A percentile compares a stretch with the other conserved stretches of the same genome.
Evolutionary conservation across 2,888 invertebrate species (phyloP).

Genomic region (Clitarchus hookeri): DNA sequence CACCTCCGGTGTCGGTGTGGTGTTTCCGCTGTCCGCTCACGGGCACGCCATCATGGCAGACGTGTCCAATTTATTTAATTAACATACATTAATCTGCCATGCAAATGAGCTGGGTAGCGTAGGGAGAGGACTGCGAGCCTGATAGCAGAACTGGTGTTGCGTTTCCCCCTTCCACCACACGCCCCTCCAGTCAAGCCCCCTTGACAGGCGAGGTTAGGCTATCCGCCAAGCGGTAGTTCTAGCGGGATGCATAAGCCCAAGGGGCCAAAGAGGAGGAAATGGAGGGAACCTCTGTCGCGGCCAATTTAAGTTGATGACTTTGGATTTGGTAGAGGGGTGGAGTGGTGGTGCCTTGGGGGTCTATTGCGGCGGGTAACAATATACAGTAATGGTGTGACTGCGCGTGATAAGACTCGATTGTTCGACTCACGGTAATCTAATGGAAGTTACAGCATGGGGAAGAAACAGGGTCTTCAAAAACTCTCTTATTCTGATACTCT

Average conservation of each 20-base stretch:
- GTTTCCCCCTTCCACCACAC: background rate
- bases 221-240: background rate
- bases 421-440: background rate
- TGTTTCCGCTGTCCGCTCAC: background rate
- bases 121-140: background rate
- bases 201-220: background rate
- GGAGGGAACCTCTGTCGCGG: background rate
- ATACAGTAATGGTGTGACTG: background rate
- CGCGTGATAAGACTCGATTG: background rate
- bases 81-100: constrained; percentile 43
- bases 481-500: too few relatives aligned
- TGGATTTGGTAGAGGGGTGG: background rate
- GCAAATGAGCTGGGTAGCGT: constrained; percentile 33
- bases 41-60: constrained; percentile 26
- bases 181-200: background rate
- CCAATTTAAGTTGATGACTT: background rate
- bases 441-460: background rate
- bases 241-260: background rate
- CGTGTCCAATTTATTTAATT: constrained; percentile 41
- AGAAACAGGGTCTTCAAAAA: background rate
- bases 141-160: background rate
- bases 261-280: background rate
- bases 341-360: background rate
- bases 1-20: background rate
- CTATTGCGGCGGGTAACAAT: background rate